Evolutionary conservation across 2,113 vertebrate genomes (phyloP).

Genomic region (Paraplagusia blochii): DNA sequence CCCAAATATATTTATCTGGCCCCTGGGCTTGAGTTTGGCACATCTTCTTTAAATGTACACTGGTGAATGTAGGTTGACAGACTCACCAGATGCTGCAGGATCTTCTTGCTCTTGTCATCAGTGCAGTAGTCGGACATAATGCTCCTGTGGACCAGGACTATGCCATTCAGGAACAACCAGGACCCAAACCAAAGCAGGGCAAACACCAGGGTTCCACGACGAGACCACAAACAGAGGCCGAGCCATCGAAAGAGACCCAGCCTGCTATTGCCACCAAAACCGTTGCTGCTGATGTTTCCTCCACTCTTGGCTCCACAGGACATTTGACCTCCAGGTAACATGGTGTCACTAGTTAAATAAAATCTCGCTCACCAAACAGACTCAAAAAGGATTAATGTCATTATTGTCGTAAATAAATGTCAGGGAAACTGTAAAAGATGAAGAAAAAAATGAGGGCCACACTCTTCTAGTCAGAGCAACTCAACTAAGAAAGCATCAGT

Average conservation of each 20-base stretch:
- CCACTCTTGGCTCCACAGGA: neutral
- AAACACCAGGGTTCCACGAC: constrained; percentile 75
- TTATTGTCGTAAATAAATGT: neutral
- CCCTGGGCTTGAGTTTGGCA: too few relatives aligned
- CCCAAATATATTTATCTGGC: too few relatives aligned
- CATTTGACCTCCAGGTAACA: constrained; percentile 37
- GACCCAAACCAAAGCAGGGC: constrained; percentile 81
- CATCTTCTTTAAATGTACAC: too few relatives aligned
- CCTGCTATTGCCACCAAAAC: constrained; percentile 38
- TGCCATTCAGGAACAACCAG: constrained; percentile 80
- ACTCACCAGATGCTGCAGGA: constrained; percentile 90
- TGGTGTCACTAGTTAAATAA: neutral
- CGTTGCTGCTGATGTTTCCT: constrained; percentile 5
- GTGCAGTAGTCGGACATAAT: constrained; percentile 89
- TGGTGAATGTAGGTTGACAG: neutral
- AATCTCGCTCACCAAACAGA: too few relatives aligned
- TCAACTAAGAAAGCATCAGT: neutral
- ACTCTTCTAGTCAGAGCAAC: neutral
- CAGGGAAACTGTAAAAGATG: too few relatives aligned
- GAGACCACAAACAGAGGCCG: constrained; percentile 69
- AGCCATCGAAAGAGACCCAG: constrained; percentile 67
- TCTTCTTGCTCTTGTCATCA: constrained; percentile 83
- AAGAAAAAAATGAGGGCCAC: neutral
- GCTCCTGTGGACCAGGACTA: constrained; percentile 82
- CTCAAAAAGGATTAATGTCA: neutral